Percentiles rank a stretch among this genome's conserved stretches.
phyloP scores from a whole-genome alignment of 2,113 vertebrate species.

The Typhlomys cinereus region DNA sequence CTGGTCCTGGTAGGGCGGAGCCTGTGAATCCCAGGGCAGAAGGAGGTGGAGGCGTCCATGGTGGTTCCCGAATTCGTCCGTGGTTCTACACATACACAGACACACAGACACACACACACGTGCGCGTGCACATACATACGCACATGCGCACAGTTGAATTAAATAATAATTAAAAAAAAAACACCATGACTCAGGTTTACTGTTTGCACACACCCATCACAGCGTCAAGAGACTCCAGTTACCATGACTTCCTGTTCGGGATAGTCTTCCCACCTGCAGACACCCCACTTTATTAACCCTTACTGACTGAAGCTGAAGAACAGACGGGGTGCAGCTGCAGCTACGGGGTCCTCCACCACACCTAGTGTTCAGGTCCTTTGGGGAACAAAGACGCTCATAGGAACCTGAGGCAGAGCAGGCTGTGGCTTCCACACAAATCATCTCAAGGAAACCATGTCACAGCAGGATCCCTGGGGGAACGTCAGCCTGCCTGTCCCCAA shows the following conservation, averaged over 20 bases:
- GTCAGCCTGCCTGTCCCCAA: rapidly evolving
- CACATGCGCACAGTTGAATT: no score
- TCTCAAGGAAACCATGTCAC: neutral
- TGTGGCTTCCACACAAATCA: neutral
- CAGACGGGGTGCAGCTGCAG: no score
- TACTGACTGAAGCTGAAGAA: neutral
- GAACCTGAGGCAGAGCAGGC: neutral
- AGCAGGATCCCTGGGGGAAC: neutral
- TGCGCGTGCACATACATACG: no score
- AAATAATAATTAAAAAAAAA: no score
- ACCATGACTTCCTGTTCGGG: neutral
- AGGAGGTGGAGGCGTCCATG: no score
- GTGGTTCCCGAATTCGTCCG: no score
- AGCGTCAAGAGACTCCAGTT: neutral
- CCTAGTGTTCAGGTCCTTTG: neutral
- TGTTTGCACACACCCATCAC: rapidly evolving
- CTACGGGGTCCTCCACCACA: neutral
- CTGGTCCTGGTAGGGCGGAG: no score
- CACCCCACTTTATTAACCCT: no score
- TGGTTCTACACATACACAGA: no score
- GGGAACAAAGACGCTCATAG: neutral
- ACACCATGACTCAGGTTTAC: neutral
- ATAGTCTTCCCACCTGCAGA: neutral
- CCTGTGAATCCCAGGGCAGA: no score
- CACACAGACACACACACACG: no score